Base-by-base conservation (phyloP, 2,888 invertebrate genomes). In the Andrena trimmerana region DNA sequence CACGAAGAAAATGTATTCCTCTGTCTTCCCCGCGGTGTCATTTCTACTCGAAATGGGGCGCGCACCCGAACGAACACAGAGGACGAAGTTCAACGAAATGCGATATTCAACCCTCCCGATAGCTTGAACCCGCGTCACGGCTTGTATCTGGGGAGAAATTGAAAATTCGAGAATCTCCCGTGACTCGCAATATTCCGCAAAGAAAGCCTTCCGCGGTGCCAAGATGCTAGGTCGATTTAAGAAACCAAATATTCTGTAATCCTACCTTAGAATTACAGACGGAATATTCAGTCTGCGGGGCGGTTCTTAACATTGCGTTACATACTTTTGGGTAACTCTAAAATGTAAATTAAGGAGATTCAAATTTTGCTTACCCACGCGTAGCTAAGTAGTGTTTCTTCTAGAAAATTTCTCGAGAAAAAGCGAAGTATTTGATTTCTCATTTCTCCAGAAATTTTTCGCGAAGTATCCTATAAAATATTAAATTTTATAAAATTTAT, bases 1-100 rank as follows among this genome's bases (percentile, higher is more conserved):
- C 73, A 72, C 68, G 68, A 73, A 81, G 81, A 81, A 81, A 81
- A 79, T 73, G 81, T 81, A 79, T 73, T 65, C 68, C 67, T 31
- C 10, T 81, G 79, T 65, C 67, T 73, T 36, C 24, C 50, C 10
- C 6, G 48, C 42, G 48, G 62, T 68, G 81, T 78, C 66, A 68
- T 81, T 81, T 52, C 73, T 54, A 54, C 68, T 50, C n/a, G 72
- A 68, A 59, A 68, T 36, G 81, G 63, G 72, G 79, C 57, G 62
- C 78, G 20, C n/a, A 31, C 13, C 67, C 54, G 62, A 81, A 81
- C 63, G 67, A 67, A 78, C 48, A 59, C 33, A 54, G 8, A 4
- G 54, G 50, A 50, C 24, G 31, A 33, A 50, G 29, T 78, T 78
- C 79, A 66, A 80, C 66, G 42, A 78, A 79, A 80, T 65, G 65